Conservation (phyloP, 2,888 invertebrate genomes). For the Theristus sp. region DNA sequence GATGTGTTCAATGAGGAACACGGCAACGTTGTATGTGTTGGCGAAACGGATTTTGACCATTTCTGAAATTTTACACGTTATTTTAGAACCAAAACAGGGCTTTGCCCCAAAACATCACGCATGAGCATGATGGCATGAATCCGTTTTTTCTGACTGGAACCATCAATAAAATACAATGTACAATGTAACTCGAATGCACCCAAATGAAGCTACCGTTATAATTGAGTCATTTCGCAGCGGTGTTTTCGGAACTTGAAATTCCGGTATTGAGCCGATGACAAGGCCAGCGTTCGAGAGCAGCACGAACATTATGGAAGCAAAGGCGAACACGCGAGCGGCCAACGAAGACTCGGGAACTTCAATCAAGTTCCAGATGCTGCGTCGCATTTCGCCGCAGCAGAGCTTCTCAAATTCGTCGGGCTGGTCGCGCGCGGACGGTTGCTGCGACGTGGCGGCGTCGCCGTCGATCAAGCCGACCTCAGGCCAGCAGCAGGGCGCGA, state of each 20-base stretch:
- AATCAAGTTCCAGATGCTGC: slow-evolving; percentile 1
- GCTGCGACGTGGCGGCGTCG: not conserved
- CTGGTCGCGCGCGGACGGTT: not conserved
- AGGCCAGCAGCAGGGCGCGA: not conserved
- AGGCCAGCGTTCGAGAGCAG: slow-evolving; percentile 20
- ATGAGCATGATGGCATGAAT: no score
- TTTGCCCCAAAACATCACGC: no score
- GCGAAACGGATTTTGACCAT: not conserved
- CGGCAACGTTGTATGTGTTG: not conserved
- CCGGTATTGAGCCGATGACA: slow-evolving; percentile 19
- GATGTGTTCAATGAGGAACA: no score
- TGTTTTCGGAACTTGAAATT: slow-evolving; percentile 19
- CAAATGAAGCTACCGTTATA: no score
- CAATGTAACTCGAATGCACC: no score
- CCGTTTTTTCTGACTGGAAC: no score
- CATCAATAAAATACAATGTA: no score
- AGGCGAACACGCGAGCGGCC: not conserved
- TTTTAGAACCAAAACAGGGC: no score
- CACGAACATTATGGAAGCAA: slow-evolving; percentile 13
- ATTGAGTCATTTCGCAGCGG: no score
- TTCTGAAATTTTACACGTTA: no score
- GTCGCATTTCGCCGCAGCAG: not conserved
- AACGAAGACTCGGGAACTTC: slow-evolving; percentile 1
- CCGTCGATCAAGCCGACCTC: not conserved
- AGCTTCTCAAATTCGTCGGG: not conserved